phyloP scores from a whole-genome alignment of 35 echinoderm and acorn worm genomes.

The Lytechinus pictus region DNA sequence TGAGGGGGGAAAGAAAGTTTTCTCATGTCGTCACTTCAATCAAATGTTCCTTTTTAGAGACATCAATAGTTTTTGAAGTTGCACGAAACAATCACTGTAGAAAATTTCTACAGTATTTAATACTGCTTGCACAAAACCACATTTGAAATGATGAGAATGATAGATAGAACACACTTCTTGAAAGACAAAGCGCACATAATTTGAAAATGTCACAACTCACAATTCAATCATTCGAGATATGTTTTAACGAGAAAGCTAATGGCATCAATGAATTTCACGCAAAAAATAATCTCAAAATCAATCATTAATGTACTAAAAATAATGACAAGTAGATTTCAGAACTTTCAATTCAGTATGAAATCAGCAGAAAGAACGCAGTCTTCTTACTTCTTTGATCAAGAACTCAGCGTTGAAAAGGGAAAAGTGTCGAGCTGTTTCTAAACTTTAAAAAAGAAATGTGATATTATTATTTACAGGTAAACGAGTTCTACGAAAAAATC shows the following conservation, averaged over 20 bases:
- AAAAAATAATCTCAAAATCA: background rate
- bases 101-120: no score
- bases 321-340: background rate
- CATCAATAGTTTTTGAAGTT: background rate
- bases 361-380: background rate
- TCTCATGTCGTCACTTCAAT: no score
- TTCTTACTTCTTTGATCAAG: background rate
- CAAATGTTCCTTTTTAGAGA: no score
- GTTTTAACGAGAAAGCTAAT: background rate
- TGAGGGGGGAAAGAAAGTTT: no score
- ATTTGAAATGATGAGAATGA: background rate
- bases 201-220: background rate
- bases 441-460: background rate
- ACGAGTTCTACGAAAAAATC: background rate
- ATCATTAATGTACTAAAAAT: background rate
- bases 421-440: background rate
- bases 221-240: background rate
- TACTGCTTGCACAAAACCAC: background rate
- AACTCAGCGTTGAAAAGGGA: background rate
- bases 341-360: background rate
- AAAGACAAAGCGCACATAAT: background rate
- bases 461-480: background rate
- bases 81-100: background rate
- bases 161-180: background rate
- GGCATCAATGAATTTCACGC: background rate